Base-by-base conservation (phyloP, 2,113 vertebrate species). In the Stigmatopora nigra region DNA sequence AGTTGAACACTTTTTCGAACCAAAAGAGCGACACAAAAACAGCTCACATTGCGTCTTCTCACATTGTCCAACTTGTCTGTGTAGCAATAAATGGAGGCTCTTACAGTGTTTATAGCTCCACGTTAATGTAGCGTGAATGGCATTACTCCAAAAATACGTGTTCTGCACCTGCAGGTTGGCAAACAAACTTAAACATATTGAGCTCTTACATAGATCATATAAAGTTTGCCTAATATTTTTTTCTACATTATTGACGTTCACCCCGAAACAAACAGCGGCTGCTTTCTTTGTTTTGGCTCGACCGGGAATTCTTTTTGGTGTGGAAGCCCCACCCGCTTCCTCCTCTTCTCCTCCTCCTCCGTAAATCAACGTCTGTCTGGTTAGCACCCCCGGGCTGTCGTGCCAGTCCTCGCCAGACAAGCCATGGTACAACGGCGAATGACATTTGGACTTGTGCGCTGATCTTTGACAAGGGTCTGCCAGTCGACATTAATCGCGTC, bases 401-500 rank as follows among this genome's bases (percentile, higher is more conserved):
- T 22, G 1, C 6, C 22, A 5, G 52, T 53, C 12, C 25, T 20
- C 36, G 4, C 36, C 10, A 19, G 61, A 62, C 68, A 63, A 57
- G 71, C 68, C 63, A 71, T 20, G 51, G n/a, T 57, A 72, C 75
- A 55, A 64, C 41, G 65, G 65, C 72, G 6, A 41, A 11, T 61
- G 73, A 87, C 78, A 78, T 85, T 82, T 81, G 64, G 62, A 65
- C 70, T 75, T 72, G 47, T 75, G 48, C 67, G 64, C 55, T 69
- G 63, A 53, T 76, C 70, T 65, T 77, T 68, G 45, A 59, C 15
- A 44, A 61, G 67, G 53, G 25, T 36, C 63, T 69, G 64, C 81
- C 76, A 78, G 77, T 85, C 71, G 51, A 66, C 46, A 73, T 61
- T 17, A 66, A 80, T 83, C 53, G 80, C 61, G 60, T 83, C 78